Percentiles rank a stretch among this genome's conserved stretches.
Conservation (phyloP, 2,113 vertebrate genomes). For the Grammomys surdaster region DNA sequence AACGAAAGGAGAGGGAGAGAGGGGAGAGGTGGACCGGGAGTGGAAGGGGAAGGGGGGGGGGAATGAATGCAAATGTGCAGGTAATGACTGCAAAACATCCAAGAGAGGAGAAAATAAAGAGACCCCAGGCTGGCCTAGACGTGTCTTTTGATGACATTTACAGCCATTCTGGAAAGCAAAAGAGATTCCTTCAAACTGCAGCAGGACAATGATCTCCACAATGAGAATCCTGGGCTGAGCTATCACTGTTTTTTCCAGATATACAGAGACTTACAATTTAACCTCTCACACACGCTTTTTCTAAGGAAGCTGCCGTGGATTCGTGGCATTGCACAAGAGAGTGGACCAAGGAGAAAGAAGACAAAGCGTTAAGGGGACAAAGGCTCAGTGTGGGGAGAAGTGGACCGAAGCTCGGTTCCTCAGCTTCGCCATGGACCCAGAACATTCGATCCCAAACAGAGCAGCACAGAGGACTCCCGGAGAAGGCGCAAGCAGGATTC, state of each 20-base stretch:
- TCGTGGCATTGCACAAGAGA: not conserved
- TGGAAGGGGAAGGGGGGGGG: not conserved
- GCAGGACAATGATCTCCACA: conserved; percentile 24
- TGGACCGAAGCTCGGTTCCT: not conserved
- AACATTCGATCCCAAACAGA: not conserved
- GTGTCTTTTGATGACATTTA: conserved; percentile 30
- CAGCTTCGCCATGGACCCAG: too few relatives aligned
- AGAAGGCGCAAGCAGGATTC: not conserved
- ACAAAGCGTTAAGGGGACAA: not conserved
- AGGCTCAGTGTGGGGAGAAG: not conserved
- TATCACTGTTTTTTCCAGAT: conserved; percentile 42
- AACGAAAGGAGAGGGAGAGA: not conserved
- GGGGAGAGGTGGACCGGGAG: too few relatives aligned
- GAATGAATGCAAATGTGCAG: not conserved
- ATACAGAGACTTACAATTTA: conserved; percentile 1
- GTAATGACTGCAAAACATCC: not conserved
- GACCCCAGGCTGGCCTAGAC: not conserved
- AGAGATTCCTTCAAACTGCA: conserved; percentile 45
- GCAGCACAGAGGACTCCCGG: not conserved
- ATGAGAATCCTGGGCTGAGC: conserved; percentile 26
- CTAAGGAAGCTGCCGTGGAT: not conserved
- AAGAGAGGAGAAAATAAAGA: not conserved
- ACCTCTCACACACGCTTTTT: conserved; percentile 14
- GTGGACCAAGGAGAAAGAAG: conserved; percentile 36
- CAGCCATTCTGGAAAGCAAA: conserved; percentile 32